Base-by-base conservation (phyloP, 2,113 vertebrate species). In the Eolophus roseicapilla region DNA sequence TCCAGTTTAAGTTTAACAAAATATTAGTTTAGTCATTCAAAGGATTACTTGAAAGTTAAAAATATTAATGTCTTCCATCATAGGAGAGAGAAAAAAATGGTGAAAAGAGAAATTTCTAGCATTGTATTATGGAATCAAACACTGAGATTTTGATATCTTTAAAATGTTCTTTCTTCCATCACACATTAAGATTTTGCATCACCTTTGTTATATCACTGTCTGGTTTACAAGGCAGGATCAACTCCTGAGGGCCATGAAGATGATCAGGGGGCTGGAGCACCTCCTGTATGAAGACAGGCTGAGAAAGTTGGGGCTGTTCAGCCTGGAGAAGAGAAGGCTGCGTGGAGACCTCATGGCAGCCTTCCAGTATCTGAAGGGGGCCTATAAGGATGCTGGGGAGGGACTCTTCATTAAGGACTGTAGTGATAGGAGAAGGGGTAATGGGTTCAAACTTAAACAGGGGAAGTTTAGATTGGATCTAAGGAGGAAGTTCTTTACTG, bases 121-220 rank as follows among this genome's bases (percentile, higher is more conserved):
- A 49, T 3, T 80, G 37, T 5, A 46, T 77, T 93, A n/a, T 52
- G 15, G 8, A 73, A 82, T 43, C 4, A 68, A 82, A 60, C 4
- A 49, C 9, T 27, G 14, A 4, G 1, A 0, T 0, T 46, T 73
- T 88, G 10, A 3, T 71, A 23, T 46, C 9, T 60, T 65, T 63
- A 17, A 65, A 74, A 68, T 43, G 3, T 2, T 69, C 5, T 74
- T 79, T 3, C 5, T 77, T 82, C 31, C 13, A 35, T 71, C 39
- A 60, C 17, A 29, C 6, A 62, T 57, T 13, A 52, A 41, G 33
- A 57, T 35, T 88, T 76, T 62, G 4, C 10, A 10, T 79, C 13
- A 73, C 24, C 20, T 85, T 44, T 35, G 12, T 65, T 81, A 13
- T 35, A 16, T 57, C 7, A 31, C 4, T 46, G 7, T 9, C 49